A percentile compares a stretch with the other conserved stretches of the same genome.
These are phyloP conservation scores for Ophiothrix spiculata DNA, from an alignment of 35 echinoderm and acorn worm genomes.

Conservation along the genomic window DNA sequence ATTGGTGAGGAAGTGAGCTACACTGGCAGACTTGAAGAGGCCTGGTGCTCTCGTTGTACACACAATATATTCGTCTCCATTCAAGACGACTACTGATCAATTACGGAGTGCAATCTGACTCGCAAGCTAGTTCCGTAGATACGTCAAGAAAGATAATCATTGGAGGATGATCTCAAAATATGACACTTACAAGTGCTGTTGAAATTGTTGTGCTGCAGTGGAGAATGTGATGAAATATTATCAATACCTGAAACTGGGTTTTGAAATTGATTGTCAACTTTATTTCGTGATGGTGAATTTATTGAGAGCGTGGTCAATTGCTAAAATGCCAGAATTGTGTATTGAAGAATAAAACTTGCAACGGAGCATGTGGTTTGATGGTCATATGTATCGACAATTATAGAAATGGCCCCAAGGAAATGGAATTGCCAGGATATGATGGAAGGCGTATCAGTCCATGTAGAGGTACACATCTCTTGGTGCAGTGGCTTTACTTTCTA, in stretches of 20 bases:
- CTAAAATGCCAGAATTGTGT: background rate
- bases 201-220: background rate
- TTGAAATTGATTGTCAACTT: background rate
- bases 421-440: no score
- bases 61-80: no score
- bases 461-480: no score
- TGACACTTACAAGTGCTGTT: background rate
- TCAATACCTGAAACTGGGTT: conserved; percentile 11
- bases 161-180: background rate
- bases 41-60: background rate
- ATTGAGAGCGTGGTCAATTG: background rate
- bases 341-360: background rate
- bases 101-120: no score
- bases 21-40: background rate
- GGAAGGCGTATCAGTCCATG: no score
- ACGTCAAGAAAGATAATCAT: background rate
- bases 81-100: no score
- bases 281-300: background rate
- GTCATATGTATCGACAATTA: background rate
- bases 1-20: background rate
- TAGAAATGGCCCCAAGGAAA: background rate
- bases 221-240: background rate
- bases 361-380: background rate
- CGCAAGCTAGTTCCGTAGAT: no score
- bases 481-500: no score